A percentile compares a stretch with the other conserved stretches of the same genome.
These are phyloP conservation scores for Phragmatobia fuliginosa DNA, from an alignment of 2,888 invertebrate species.

Conservation along the genomic window DNA sequence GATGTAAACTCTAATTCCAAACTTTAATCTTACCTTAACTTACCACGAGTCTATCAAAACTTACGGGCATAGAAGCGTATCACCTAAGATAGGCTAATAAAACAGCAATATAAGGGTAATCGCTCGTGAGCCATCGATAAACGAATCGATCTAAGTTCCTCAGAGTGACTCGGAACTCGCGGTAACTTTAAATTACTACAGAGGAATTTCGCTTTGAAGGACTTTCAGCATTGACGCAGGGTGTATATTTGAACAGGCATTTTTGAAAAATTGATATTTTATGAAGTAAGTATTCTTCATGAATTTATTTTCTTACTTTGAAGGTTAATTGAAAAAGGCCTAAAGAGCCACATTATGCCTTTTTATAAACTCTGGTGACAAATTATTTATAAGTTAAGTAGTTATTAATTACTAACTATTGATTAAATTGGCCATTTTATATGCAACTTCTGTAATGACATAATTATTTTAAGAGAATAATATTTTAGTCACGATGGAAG, in stretches of 20 bases:
- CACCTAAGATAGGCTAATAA: slow-evolving; percentile 72
- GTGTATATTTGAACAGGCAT: slow-evolving; percentile 45
- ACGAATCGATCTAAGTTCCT: slow-evolving; percentile 84
- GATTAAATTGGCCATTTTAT: too few relatives aligned
- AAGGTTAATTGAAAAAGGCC: background rate
- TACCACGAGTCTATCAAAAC: slow-evolving; percentile 45
- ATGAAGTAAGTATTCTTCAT: background rate
- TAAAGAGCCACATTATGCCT: background rate
- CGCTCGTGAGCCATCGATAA: slow-evolving; percentile 83
- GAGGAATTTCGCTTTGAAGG: slow-evolving; percentile 77
- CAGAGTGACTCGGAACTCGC: slow-evolving; percentile 73
- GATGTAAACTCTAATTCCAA: slow-evolving; percentile 3
- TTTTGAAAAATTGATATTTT: slow-evolving; percentile 38
- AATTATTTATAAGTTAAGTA: background rate
- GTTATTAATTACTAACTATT: too few relatives aligned
- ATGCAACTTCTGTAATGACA: too few relatives aligned
- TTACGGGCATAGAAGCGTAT: slow-evolving; percentile 50
- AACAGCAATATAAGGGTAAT: slow-evolving; percentile 79
- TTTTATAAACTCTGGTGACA: background rate
- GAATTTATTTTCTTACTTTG: background rate
- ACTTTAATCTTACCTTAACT: slow-evolving; percentile 34
- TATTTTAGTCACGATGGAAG: too few relatives aligned
- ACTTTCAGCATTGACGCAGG: slow-evolving; percentile 52
- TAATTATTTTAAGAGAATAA: too few relatives aligned
- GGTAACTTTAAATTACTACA: slow-evolving; percentile 84